Base-by-base conservation (phyloP, 2,888 invertebrate species). In the Hydrotaea diabolus region DNA sequence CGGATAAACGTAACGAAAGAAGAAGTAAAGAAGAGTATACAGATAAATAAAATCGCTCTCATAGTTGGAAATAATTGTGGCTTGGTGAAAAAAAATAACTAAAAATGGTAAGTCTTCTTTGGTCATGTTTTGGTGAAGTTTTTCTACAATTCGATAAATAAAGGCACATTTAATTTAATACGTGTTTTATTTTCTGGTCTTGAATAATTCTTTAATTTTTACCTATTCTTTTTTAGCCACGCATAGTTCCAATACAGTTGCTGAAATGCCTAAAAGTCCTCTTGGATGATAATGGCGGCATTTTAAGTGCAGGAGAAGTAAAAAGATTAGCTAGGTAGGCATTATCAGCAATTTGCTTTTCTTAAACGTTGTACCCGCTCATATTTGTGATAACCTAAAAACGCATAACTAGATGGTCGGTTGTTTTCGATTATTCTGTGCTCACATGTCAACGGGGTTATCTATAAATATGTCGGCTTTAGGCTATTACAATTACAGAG, bases 231-330 rank as follows among this genome's bases (percentile, higher is more conserved):
- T 90, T 95, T 83, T 94, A 98, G 98, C 98, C 98, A 82, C 96
- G 98, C 71, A 98, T 98, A 91, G 97, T 98, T 93, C 98, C 98
- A 75, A 93, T 96, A 87, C 96, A 98, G 91, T 94, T 98, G 88
- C 93, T 98, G 86, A 96, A 96, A 92, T 98, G 98, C 92, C 94
- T 98, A 82, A 95, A 96, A 90, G 97, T 98, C 85, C 94, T 98
- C 75, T 93, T 98, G 86, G 95, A 96, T 76, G 95, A 95, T 15
- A 95, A 94, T 89, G 98, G 98, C 80, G 98, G 98, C 64, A 98
- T 98, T 89, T 95, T 96, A 90, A 97, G 97, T 89, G 94, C 94
- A 88, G 95, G 96, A 84, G 98, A 98, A 94, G 98, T 98, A 8
- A 95, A 95, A 87, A 95, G 98, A 88, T 94, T 98, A 88, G 97